Evolutionary conservation across 2,113 vertebrate species (phyloP), one percentile per base, ranked within the genome.

Genomic region (Hystrix cristata): DNA sequence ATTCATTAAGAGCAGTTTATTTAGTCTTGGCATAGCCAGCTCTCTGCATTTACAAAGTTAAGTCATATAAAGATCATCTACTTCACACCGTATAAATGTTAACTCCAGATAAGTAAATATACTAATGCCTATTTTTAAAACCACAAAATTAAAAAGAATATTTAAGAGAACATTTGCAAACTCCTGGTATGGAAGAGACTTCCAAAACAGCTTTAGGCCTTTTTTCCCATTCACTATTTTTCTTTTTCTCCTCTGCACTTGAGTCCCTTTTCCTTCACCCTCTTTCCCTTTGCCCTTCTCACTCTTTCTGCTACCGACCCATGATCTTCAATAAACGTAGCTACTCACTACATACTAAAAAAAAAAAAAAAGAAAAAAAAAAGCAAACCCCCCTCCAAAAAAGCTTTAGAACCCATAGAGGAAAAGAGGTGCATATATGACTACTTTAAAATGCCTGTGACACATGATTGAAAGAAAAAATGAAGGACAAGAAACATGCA

Each of bases 21-120:
- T 83, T 94, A 80, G 43, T 94, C 60, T 27, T 67, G 29, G 29
- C 64, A 80, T 0, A 72, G 64, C 5, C 71, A 16, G 43, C 82
- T 91, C n/a, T 79, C 57, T 79, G 7, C 31, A 79, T 64, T 38
- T 46, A 72, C 48, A 95, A 88, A 95, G 29, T 38, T 89, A 94
- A 95, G 71, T 23, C 48, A 29, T 31, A 4, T 55, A 78, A 34
- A 90, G 29, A 86, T 14, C 2, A 34, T n/a, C 29, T 64, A 48
- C 38, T 43, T 74, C 57, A 92, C 31, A 82, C 38, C 19, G 46
- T 59, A 79, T 60, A 85, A 90, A 65, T 84, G 43, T 51, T 92
- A 95, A 93, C 59, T 94, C 46, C 72, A 93, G 53, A 80, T 88
- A 34, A 78, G 46, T 51, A 29, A 90, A 84, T 78, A 93, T 18